A percentile compares a stretch with the other conserved stretches of the same genome.
phyloP scores from a whole-genome alignment of 2,888 invertebrate genomes.

The Pammene aurita region DNA sequence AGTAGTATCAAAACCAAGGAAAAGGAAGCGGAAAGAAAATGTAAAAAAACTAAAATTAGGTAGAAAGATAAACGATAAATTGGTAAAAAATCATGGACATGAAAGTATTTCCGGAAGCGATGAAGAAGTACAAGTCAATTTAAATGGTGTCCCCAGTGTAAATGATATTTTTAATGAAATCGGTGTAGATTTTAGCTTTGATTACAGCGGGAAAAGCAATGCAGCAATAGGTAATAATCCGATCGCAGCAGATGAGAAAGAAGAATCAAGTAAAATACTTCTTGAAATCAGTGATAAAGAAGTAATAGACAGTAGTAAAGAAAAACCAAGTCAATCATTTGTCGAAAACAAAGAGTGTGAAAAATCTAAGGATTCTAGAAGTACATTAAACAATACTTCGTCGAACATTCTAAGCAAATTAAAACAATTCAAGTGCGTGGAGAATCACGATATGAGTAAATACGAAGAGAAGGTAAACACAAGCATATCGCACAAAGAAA shows the following conservation, averaged over 20 bases:
- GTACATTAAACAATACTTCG: constrained; percentile 38
- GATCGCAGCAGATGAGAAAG: constrained; percentile 23
- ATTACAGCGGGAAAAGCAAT: constrained; percentile 40
- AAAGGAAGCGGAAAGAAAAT: constrained; percentile 44
- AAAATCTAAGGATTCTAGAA: constrained; percentile 14
- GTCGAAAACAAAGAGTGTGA: constrained; percentile 38
- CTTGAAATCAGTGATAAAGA: neutral
- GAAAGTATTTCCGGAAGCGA: constrained; percentile 52
- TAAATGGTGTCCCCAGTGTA: constrained; percentile 76
- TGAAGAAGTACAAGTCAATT: constrained; percentile 49
- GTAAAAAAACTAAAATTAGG: neutral
- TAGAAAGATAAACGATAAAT: constrained; percentile 43
- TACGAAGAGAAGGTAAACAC: constrained; percentile 56
- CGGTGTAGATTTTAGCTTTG: constrained; percentile 62
- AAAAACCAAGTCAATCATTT: constrained; percentile 28
- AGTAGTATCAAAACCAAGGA: constrained; percentile 52
- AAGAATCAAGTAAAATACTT: constrained; percentile 23
- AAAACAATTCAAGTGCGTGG: constrained; percentile 66
- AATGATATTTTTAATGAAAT: constrained; percentile 72
- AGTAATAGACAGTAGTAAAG: constrained; percentile 9
- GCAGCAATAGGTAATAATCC: constrained; percentile 37
- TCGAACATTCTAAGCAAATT: constrained; percentile 58
- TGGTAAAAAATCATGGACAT: constrained; percentile 38
- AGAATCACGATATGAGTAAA: constrained; percentile 64
- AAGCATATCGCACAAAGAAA: constrained; percentile 42